Conservation (phyloP, 2,888 invertebrate genomes). For the Gastrophysa polygoni region DNA sequence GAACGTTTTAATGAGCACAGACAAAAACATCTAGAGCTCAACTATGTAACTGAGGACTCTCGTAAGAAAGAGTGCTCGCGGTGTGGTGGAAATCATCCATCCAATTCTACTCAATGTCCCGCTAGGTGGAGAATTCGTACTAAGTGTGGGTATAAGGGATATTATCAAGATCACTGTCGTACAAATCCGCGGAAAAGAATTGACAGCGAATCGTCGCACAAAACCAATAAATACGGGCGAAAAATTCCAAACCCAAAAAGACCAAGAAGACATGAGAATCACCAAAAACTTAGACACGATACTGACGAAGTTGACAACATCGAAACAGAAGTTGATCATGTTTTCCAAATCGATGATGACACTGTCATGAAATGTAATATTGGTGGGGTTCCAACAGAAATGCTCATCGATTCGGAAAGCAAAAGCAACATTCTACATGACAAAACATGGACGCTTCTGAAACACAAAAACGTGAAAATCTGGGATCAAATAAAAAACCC, state of each 20-base stretch:
- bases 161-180: conserved; percentile 3
- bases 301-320: neutral
- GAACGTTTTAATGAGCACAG: conserved; percentile 17
- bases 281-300: neutral
- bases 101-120: neutral
- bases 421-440: conserved; percentile 2
- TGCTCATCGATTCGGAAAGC: conserved; percentile 10
- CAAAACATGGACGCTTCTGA: neutral
- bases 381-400: conserved; percentile 25
- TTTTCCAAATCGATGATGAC: conserved; percentile 22
- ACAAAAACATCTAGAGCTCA: conserved; percentile 21
- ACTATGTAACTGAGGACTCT: neutral
- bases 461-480: neutral
- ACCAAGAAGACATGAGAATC: neutral
- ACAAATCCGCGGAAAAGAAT: neutral
- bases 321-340: conserved; percentile 7
- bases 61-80: neutral
- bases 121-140: neutral
- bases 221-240: neutral
- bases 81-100: conserved; percentile 5
- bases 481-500: neutral
- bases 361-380: conserved; percentile 17
- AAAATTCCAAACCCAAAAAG: neutral
- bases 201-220: neutral
- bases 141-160: neutral